These are phyloP conservation scores for Drosophila diplacantha DNA, from an alignment of 2,888 invertebrate genomes.

Conservation along the genomic window DNA sequence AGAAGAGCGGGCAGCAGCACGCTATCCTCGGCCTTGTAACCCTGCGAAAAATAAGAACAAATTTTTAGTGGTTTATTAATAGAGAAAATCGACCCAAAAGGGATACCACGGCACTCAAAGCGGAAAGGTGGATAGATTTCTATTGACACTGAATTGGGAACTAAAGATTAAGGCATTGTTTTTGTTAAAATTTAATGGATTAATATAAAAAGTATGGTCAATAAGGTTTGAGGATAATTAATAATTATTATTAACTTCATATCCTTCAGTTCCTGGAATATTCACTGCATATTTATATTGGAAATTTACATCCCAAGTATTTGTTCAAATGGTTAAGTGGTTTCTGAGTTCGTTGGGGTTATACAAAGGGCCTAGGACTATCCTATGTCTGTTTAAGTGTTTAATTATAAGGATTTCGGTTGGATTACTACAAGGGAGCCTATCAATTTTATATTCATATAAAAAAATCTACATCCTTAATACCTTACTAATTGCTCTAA, in stretches of 20 bases:
- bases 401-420: no score
- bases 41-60: slow-evolving; percentile 73
- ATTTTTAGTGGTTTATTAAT: slow-evolving; percentile 4
- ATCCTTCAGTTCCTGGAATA: background rate
- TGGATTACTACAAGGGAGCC: no score
- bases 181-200: background rate
- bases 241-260: background rate
- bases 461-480: background rate
- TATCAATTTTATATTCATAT: background rate
- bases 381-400: no score
- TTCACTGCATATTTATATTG: background rate
- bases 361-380: background rate
- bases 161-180: no score
- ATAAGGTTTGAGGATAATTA: background rate
- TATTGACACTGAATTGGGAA: no score
- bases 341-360: background rate
- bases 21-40: slow-evolving; percentile 81
- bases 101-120: background rate
- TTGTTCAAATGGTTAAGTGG: background rate
- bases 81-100: background rate
- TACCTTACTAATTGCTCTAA: background rate
- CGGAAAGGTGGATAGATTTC: no score
- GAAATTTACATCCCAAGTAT: background rate
- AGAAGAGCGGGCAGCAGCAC: slow-evolving; percentile 80
- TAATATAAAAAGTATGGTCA: background rate